Base-by-base conservation (phyloP, 2,888 invertebrate genomes). In the Drosophila histrio region DNA sequence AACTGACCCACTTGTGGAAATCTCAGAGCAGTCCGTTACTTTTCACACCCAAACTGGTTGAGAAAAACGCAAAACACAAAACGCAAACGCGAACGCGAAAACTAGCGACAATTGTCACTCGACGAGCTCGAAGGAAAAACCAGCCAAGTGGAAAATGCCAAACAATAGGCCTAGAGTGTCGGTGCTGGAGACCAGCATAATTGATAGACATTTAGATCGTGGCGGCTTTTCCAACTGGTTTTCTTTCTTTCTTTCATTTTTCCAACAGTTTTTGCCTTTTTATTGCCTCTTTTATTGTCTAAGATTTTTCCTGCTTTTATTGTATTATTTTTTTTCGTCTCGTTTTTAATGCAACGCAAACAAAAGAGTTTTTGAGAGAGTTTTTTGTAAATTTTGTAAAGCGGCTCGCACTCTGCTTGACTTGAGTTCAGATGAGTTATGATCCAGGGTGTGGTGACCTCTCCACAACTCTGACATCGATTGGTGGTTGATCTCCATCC, bases 11-110 rank as follows among this genome's bases (percentile, higher is more conserved):
- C 79, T 83, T 79, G 82, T 66, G 21, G 22, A 53, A 64, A 67
- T 79, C 79, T 76, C 50, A 47, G 50, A 13, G 47, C 62, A 22
- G 39, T 53, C 83, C 83, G 83, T 83, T 83, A 83, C 62, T 78
- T 85, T 83, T 85, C 75, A 77, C 83, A 85, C 72, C 66, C 52
- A 71, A 82, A 79, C 82, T 75, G 77, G 77, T 82, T 77, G 28
- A 41, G 47, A 36, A 43, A 36, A 30, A 65, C 70, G 77, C 71
- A 71, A 72, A 72, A 77, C 26, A 71, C 62, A 41, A 34, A 26
- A 41, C 61, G 65, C 43, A 17, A 57, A 32, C 21, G 26, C 60
- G 69, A 62, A 69, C 75, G 84, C 75, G 77, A 78, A 81, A 85
- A 73, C 62, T 38, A 77, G 84, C 81, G 76, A 81, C 78, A 81